Conservation (phyloP, 2,113 vertebrate genomes). For the Platysteira castanea region DNA sequence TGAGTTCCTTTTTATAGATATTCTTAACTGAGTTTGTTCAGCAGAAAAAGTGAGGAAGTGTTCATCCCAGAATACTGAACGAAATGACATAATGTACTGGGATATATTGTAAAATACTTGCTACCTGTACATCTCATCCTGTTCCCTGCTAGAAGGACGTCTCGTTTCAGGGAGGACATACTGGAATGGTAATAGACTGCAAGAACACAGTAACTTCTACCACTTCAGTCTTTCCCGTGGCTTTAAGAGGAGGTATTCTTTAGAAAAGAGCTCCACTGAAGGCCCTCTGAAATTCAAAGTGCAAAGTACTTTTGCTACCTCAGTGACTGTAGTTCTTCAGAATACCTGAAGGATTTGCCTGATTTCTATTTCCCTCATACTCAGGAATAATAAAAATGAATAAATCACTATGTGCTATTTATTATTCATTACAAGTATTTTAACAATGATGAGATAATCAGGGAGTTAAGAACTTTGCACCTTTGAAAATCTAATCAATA, state of each 20-base stretch:
- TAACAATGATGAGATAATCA: background rate
- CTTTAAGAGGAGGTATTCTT: background rate
- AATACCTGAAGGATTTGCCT: background rate
- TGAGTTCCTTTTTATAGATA: background rate
- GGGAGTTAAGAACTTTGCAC: background rate
- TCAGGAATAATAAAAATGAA: background rate
- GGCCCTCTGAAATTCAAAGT: background rate
- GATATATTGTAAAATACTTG: background rate
- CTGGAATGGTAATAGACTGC: background rate
- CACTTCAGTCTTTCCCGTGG: background rate
- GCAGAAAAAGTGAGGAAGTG: background rate
- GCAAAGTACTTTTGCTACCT: background rate
- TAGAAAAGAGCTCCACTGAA: background rate
- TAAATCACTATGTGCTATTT: background rate
- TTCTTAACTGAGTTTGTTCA: background rate
- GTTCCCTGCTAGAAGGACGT: background rate
- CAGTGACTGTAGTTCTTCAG: background rate
- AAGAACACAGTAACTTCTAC: background rate
- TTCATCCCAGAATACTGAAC: background rate
- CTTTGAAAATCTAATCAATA: background rate
- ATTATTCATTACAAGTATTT: background rate
- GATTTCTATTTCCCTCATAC: background rate
- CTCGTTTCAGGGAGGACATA: background rate
- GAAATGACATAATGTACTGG: background rate
- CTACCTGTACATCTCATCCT: background rate